A percentile compares a stretch with the other conserved stretches of the same genome.
Evolutionary conservation across 1,140 invertebrate genomes (phyloP).

Genomic region (Daktulosphaira vitifoliae): DNA sequence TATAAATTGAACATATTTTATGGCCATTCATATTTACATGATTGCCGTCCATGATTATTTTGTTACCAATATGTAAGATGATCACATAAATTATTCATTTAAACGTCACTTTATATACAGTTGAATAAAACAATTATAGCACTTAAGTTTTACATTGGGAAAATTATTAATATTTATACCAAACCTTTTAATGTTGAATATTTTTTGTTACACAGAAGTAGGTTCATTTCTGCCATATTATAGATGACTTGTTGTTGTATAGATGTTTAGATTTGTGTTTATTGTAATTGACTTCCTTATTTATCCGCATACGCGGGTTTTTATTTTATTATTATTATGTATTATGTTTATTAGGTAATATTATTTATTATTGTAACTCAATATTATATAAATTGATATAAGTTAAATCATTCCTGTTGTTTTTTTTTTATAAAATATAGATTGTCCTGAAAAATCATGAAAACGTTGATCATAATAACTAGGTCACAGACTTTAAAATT

Average conservation of each 20-base stretch:
- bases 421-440: no score
- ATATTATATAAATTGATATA: conserved; percentile 19
- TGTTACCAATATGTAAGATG: conserved; percentile 10
- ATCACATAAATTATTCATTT: background rate
- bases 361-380: conserved; percentile 29
- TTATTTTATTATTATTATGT: conserved; percentile 25
- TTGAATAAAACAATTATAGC: conserved; percentile 1
- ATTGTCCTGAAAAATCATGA: no score
- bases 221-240: conserved; percentile 26
- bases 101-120: background rate
- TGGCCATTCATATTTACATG: conserved; percentile 11
- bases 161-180: background rate
- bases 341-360: conserved; percentile 27
- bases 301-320: background rate
- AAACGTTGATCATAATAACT: no score
- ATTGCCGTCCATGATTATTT: conserved; percentile 31
- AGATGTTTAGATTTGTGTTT: conserved; percentile 32
- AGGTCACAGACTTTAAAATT: no score
- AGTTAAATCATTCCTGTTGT: no score
- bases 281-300: background rate
- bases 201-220: conserved; percentile 21
- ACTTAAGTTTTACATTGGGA: conserved; percentile 4
- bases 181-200: background rate
- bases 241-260: conserved; percentile 32
- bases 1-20: conserved; percentile 15